These are phyloP conservation scores for Plodia interpunctella DNA, from an alignment of 1,140 invertebrate species.

Conservation along the genomic window DNA sequence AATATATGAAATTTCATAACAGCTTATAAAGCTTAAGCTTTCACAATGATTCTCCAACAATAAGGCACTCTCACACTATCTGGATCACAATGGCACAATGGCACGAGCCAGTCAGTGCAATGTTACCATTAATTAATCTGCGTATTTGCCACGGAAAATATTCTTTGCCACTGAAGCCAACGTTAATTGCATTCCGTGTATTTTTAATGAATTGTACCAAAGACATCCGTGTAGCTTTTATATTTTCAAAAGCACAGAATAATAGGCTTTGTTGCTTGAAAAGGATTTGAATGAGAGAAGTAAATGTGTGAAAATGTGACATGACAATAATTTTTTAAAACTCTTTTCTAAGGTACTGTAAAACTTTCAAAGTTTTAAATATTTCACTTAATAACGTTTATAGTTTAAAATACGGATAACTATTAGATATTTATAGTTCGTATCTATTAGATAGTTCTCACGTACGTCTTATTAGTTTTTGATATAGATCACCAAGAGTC, in stretches of 20 bases:
- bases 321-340: no score
- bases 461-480: no score
- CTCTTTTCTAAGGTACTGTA: no score
- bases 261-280: neutral
- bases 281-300: no score
- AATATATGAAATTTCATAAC: neutral
- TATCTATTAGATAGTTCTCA: no score
- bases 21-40: constrained; percentile 5
- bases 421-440: no score
- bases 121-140: constrained; percentile 45
- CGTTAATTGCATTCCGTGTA: constrained; percentile 36
- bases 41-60: constrained; percentile 14
- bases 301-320: neutral
- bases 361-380: no score
- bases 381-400: no score
- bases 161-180: constrained; percentile 20
- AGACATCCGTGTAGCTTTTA: constrained; percentile 4
- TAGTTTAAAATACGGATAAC: no score
- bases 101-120: constrained; percentile 17
- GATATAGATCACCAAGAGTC: no score
- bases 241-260: neutral
- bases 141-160: constrained; percentile 26
- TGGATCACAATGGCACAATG: constrained; percentile 20
- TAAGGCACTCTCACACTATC: constrained; percentile 12
- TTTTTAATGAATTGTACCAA: constrained; percentile 22